These are phyloP conservation scores for Cordylochernes scorpioides DNA, from an alignment of 2,888 invertebrate genomes.

Conservation along the genomic window DNA sequence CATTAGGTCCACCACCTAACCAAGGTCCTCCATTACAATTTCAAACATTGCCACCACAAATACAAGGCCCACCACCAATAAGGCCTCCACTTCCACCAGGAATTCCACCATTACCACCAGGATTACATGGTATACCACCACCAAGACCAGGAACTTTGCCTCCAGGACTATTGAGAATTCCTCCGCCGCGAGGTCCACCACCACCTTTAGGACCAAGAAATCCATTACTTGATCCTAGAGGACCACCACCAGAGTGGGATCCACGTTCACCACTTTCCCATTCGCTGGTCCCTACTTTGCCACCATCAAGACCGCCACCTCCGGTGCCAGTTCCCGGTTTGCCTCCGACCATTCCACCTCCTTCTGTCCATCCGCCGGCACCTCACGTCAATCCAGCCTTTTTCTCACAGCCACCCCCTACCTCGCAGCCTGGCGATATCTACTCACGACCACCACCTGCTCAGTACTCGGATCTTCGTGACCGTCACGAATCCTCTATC, in stretches of 20 bases:
- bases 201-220: constrained; percentile 22
- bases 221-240: constrained; percentile 27
- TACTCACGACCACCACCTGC: constrained; percentile 31
- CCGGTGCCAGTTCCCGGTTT: constrained; percentile 9
- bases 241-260: constrained; percentile 39
- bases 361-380: constrained; percentile 27
- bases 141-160: constrained; percentile 30
- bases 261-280: constrained; percentile 30
- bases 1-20: constrained; percentile 17
- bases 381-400: constrained; percentile 92
- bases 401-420: constrained; percentile 43
- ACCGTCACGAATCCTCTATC: constrained; percentile 3
- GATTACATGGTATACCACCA: constrained; percentile 23
- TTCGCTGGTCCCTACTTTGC: no score
- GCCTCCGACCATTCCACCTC: constrained; percentile 13
- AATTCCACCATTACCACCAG: constrained; percentile 17
- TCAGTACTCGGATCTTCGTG: constrained; percentile 13
- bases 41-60: constrained; percentile 18
- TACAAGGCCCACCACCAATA: constrained; percentile 17
- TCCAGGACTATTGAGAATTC: constrained; percentile 21
- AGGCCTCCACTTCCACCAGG: constrained; percentile 27
- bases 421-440: constrained; percentile 28
- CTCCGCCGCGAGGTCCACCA: constrained; percentile 13
- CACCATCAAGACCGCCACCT: no score
- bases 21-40: no score